A percentile compares a stretch with the other conserved stretches of the same genome.
Conservation (phyloP, 2,797 vertebrate species). For the Pangasius krempfi region DNA sequence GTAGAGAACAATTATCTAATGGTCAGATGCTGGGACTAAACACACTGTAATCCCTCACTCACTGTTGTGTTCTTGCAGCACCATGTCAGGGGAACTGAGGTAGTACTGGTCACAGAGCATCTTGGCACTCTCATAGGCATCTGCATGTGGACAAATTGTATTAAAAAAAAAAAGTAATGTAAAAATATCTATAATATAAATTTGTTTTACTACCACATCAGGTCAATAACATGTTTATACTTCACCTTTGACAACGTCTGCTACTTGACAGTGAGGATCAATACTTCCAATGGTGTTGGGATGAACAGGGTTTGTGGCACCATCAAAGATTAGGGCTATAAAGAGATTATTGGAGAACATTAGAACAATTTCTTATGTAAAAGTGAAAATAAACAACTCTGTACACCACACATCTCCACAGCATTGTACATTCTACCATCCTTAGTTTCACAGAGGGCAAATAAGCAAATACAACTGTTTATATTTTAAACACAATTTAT, state of each 20-base stretch:
- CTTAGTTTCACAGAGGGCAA: background rate
- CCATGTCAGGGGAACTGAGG: conserved; percentile 84
- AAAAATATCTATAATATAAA: background rate
- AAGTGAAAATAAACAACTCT: background rate
- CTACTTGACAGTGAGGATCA: conserved; percentile 85
- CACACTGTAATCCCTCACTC: conserved; percentile 61
- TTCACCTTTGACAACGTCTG: conserved; percentile 87
- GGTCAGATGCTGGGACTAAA: conserved; percentile 3
- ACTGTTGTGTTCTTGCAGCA: conserved; percentile 86
- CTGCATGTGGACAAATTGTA: conserved; percentile 64
- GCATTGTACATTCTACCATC: background rate
- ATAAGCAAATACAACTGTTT: background rate
- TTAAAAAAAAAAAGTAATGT: background rate
- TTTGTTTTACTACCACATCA: background rate
- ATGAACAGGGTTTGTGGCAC: conserved; percentile 88
- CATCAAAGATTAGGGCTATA: conserved; percentile 88
- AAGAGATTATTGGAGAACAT: conserved; percentile 7
- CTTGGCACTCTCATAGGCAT: conserved; percentile 91
- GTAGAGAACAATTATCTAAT: conserved; percentile 22
- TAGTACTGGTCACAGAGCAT: conserved; percentile 95
- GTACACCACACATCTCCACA: background rate
- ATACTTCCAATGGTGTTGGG: conserved; percentile 94
- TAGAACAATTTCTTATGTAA: background rate
- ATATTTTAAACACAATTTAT: background rate
- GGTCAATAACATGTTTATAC: background rate